Conservation (phyloP, 2,888 invertebrate species). For the Meandrusa payeni region DNA sequence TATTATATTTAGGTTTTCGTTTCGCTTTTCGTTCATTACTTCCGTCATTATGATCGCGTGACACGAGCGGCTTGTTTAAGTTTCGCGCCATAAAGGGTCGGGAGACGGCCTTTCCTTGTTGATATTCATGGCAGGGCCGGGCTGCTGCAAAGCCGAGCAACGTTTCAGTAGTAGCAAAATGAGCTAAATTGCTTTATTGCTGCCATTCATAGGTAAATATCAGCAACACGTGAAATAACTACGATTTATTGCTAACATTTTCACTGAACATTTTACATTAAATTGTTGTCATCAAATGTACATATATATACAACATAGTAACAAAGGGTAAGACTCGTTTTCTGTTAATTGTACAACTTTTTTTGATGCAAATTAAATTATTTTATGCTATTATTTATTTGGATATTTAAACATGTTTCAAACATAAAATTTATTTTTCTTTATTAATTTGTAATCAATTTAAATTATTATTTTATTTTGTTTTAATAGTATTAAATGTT, state of each 20-base stretch:
- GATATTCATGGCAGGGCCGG: conserved; percentile 62
- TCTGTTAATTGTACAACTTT: no score
- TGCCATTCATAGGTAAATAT: conserved; percentile 54
- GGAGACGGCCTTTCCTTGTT: conserved; percentile 49
- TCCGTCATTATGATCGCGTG: conserved; percentile 25
- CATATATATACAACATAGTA: no score
- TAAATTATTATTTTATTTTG: no score
- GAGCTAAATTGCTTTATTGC: conserved; percentile 70
- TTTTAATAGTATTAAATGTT: no score
- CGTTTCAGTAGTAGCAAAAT: conserved; percentile 48
- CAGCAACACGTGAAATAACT: conserved; percentile 33
- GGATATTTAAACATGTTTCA: no score
- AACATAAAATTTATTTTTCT: no score
- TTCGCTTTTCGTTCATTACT: conserved; percentile 24
- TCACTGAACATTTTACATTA: no score
- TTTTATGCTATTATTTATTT: no score
- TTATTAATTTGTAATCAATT: no score
- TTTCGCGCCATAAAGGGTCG: conserved; percentile 38
- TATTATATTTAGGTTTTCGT: conserved; percentile 5
- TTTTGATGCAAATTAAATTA: no score
- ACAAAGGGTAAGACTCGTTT: no score
- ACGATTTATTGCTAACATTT: conserved; percentile 33
- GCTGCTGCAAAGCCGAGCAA: conserved; percentile 39
- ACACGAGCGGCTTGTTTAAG: conserved; percentile 40
- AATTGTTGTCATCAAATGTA: no score